A percentile compares a stretch with the other conserved stretches of the same genome.
Evolutionary conservation across 1,140 invertebrate species (phyloP).

Genomic region (Camponotus pennsylvanicus): DNA sequence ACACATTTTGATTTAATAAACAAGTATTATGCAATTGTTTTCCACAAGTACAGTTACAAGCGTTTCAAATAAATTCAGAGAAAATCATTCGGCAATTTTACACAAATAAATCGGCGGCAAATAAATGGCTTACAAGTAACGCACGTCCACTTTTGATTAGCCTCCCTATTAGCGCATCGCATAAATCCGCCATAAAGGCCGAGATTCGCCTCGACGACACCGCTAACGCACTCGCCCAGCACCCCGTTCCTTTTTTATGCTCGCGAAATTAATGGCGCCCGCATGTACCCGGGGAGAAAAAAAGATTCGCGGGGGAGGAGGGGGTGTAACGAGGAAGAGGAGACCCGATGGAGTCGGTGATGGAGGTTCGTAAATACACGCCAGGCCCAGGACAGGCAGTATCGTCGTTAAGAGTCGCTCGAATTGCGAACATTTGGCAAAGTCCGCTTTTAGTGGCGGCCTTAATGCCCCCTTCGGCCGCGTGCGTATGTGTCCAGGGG

Average conservation of each 20-base stretch:
- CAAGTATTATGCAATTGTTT: not conserved
- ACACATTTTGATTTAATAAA: not conserved
- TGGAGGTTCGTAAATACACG: slow-evolving; percentile 33
- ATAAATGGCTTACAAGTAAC: slow-evolving; percentile 26
- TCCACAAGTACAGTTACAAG: not conserved
- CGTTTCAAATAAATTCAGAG: not conserved
- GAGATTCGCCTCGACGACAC: not conserved
- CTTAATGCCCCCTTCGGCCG: slow-evolving; percentile 52
- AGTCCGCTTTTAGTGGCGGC: slow-evolving; percentile 52
- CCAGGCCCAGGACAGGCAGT: not conserved
- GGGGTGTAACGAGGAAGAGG: slow-evolving; percentile 37
- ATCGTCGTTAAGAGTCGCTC: slow-evolving; percentile 74
- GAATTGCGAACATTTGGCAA: slow-evolving; percentile 72
- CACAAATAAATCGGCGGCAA: not conserved
- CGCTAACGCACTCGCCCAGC: slow-evolving; percentile 38
- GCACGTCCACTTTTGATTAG: slow-evolving; percentile 18
- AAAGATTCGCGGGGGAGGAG: not conserved
- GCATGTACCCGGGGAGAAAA: slow-evolving; percentile 14
- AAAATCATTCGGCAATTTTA: not conserved
- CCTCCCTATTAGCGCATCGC: not conserved
- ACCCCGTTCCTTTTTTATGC: not conserved
- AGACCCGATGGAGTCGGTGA: not conserved
- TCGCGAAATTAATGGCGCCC: slow-evolving; percentile 65
- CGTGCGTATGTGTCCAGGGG: not conserved
- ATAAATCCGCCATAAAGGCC: not conserved